These are phyloP conservation scores for Sebastes oblongus DNA, from an alignment of 2,797 vertebrate species.

Conservation along the genomic window DNA sequence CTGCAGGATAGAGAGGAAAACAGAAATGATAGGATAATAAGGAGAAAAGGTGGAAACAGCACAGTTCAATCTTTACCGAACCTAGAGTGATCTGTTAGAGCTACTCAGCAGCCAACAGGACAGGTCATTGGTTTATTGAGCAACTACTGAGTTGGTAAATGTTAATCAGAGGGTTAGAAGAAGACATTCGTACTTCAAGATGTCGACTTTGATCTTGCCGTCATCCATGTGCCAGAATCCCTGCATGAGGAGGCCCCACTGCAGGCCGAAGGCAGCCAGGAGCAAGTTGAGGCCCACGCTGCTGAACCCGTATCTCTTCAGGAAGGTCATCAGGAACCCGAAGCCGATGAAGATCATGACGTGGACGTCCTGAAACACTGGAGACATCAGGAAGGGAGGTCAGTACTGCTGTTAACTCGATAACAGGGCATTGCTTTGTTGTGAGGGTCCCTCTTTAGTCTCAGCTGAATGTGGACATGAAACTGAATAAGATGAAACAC, in stretches of 20 bases:
- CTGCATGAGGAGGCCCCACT: constrained; percentile 91
- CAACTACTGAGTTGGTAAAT: neutral
- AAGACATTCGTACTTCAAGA: constrained; percentile 77
- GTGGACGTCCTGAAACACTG: constrained; percentile 97
- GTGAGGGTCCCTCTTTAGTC: neutral
- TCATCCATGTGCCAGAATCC: constrained; percentile 81
- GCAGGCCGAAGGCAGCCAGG: constrained; percentile 93
- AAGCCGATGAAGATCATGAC: constrained; percentile 98
- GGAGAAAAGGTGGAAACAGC: neutral
- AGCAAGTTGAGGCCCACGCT: constrained; percentile 93
- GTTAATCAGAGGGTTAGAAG: neutral
- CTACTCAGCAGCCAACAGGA: neutral
- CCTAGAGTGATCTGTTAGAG: neutral
- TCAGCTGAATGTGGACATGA: constrained; percentile 4
- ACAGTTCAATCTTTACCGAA: neutral
- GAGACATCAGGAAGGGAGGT: constrained; percentile 26
- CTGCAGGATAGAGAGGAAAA: constrained; percentile 68
- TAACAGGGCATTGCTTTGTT: constrained; percentile 1
- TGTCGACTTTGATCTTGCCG: constrained; percentile 79
- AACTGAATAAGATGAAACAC: constrained; percentile 14
- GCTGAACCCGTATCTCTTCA: constrained; percentile 95
- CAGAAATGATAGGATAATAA: neutral
- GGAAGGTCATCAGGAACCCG: constrained; percentile 98
- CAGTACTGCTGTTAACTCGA: neutral
- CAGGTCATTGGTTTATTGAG: neutral